phyloP scores from a whole-genome alignment of 2,888 invertebrate genomes.

The Amaurobius ferox region DNA sequence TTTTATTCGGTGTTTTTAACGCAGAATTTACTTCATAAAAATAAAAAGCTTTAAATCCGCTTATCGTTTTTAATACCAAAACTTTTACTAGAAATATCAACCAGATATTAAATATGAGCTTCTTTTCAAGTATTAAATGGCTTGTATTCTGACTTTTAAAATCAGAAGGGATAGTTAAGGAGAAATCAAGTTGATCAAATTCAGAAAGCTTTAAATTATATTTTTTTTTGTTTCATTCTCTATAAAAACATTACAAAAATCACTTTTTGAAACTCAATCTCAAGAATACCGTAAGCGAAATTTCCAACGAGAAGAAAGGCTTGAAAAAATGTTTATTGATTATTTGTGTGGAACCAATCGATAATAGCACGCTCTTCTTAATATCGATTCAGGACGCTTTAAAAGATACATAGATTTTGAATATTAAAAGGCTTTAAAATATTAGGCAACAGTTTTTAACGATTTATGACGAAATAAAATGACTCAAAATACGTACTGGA shows the following conservation, averaged over 20 bases:
- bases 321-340: conserved; percentile 27
- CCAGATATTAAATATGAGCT: no score
- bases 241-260: conserved; percentile 44
- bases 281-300: conserved; percentile 8
- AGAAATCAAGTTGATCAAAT: conserved; percentile 37
- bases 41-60: no score
- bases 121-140: no score
- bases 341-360: conserved; percentile 39
- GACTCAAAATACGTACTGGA: no score
- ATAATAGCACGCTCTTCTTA: conserved; percentile 29
- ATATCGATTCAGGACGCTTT: conserved; percentile 6
- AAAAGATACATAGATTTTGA: conserved; percentile 12
- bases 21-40: no score
- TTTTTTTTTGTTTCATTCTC: conserved; percentile 26
- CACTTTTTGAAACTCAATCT: conserved; percentile 41
- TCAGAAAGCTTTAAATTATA: conserved; percentile 16
- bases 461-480: no score
- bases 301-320: conserved; percentile 23
- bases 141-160: no score
- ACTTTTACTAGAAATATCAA: no score
- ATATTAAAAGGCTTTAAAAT: not conserved
- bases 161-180: no score
- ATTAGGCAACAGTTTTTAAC: not conserved
- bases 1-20: no score
- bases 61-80: no score